Conservation (phyloP, 2,113 vertebrate genomes). For the Melanerpes aurifrons region DNA sequence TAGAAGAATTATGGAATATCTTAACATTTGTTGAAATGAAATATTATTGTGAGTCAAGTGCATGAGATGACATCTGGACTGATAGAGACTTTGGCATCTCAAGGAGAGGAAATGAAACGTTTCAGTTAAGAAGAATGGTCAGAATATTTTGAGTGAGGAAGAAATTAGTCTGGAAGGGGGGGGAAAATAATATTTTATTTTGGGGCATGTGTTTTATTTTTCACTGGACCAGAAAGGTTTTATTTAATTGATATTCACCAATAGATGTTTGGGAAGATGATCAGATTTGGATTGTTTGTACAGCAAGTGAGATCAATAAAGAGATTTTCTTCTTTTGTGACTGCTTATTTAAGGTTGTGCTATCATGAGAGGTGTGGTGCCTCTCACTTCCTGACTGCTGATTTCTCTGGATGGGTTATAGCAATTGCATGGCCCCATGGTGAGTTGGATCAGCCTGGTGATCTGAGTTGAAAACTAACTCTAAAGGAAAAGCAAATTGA, state of each 20-base stretch:
- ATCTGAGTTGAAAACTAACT: slow-evolving; percentile 7
- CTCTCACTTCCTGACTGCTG: background rate
- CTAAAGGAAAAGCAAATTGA: background rate
- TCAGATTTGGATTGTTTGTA: background rate
- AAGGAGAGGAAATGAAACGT: slow-evolving; percentile 43
- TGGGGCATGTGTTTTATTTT: background rate
- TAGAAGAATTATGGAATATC: slow-evolving; percentile 7
- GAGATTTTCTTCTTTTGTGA: background rate
- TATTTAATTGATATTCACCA: background rate
- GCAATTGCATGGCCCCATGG: slow-evolving; percentile 18
- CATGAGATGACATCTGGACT: slow-evolving; percentile 48
- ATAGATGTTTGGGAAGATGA: background rate
- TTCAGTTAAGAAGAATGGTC: slow-evolving; percentile 13
- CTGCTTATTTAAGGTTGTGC: background rate
- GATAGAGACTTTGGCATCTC: slow-evolving; percentile 26
- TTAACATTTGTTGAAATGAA: slow-evolving; percentile 23
- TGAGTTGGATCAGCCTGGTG: slow-evolving; percentile 29
- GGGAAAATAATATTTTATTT: background rate
- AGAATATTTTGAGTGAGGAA: slow-evolving; percentile 36
- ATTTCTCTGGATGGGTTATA: background rate
- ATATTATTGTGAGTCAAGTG: slow-evolving; percentile 40
- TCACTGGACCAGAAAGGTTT: background rate
- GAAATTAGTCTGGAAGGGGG: background rate
- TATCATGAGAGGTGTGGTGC: background rate
- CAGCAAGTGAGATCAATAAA: background rate